Evolutionary conservation across 2,797 vertebrate species (phyloP).

Genomic region (Chlorospingus flavigularis): DNA sequence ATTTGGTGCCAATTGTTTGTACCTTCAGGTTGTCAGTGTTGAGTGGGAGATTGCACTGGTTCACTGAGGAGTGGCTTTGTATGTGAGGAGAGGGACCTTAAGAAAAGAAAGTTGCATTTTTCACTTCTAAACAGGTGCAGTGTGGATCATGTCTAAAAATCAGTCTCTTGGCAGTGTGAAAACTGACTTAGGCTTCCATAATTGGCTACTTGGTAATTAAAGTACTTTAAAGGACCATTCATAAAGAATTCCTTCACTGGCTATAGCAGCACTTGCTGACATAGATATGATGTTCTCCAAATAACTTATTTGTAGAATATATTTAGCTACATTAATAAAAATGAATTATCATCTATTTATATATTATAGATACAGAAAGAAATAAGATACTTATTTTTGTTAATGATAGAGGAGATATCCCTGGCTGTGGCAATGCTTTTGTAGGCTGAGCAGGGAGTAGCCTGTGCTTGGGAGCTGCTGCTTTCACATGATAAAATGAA

Average conservation of each 20-base stretch:
- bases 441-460: background rate
- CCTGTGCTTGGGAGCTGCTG: background rate
- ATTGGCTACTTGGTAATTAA: background rate
- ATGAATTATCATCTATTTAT: background rate
- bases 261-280: background rate
- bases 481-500: background rate
- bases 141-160: background rate
- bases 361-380: background rate
- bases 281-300: background rate
- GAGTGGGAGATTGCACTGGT: background rate
- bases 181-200: background rate
- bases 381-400: constrained; percentile 27
- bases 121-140: background rate
- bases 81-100: background rate
- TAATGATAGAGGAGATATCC: background rate
- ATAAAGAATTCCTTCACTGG: background rate
- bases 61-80: background rate
- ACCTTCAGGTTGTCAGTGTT: background rate
- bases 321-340: constrained; percentile 39
- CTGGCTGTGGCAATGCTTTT: background rate
- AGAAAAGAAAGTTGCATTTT: background rate
- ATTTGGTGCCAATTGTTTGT: background rate
- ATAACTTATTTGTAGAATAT: constrained; percentile 25
- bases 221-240: background rate
- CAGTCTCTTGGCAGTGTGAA: background rate